Percentiles rank a stretch among this genome's conserved stretches.
Conservation (phyloP, 2,888 invertebrate species). For the Harmothoe impar region DNA sequence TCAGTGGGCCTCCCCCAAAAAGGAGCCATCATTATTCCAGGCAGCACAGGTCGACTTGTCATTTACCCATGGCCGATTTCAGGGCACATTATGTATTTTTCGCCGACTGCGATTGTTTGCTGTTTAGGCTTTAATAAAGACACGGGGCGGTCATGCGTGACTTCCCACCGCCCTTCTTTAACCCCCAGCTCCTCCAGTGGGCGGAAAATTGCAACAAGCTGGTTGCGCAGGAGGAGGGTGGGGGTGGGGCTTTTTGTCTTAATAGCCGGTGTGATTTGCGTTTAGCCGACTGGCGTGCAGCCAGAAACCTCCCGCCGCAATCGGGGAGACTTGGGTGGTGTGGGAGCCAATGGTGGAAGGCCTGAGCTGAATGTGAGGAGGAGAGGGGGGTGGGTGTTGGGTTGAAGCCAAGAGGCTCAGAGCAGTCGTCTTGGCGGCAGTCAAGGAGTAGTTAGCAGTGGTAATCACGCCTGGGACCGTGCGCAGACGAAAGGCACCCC, state of each 20-base stretch:
- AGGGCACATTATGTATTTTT: slow-evolving; percentile 6
- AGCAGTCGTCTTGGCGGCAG: slow-evolving; percentile 39
- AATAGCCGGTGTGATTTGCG: slow-evolving; percentile 50
- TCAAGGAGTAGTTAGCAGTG: slow-evolving; percentile 40
- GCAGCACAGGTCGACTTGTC: slow-evolving; percentile 30
- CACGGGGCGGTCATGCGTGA: no score
- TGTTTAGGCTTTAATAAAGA: not conserved
- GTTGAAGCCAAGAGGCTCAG: not conserved
- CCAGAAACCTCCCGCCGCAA: not conserved
- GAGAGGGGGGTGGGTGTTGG: not conserved
- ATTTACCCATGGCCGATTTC: not conserved
- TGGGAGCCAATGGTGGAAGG: not conserved
- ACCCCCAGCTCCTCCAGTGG: not conserved
- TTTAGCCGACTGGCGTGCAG: slow-evolving; percentile 38
- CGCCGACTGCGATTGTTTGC: not conserved
- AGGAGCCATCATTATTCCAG: not conserved
- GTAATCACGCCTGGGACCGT: slow-evolving; percentile 30
- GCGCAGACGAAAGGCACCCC: not conserved
- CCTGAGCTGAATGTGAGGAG: no score
- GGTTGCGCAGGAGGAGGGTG: not conserved
- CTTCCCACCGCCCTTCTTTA: slow-evolving; percentile 39
- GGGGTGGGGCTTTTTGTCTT: not conserved
- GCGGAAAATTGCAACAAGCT: slow-evolving; percentile 54
- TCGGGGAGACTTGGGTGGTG: not conserved
- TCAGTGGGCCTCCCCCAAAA: not conserved